A percentile compares a stretch with the other conserved stretches of the same genome.
Conservation (phyloP, 2,113 vertebrate species). For the Athene noctua region DNA sequence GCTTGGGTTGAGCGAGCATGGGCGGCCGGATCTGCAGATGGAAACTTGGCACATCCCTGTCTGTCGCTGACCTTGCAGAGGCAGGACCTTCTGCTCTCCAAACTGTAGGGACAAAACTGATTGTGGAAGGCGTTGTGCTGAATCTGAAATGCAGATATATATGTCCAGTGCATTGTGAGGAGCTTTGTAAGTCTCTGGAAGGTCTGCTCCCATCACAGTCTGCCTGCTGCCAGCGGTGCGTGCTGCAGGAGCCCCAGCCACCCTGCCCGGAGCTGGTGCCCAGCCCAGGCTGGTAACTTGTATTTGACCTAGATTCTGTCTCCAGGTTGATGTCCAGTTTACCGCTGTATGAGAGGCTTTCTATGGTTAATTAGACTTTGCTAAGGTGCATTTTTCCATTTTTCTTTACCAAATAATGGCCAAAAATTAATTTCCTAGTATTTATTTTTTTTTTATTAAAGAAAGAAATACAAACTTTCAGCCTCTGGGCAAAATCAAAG, state of each 20-base stretch:
- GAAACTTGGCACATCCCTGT: neutral
- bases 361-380: neutral
- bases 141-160: neutral
- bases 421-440: neutral
- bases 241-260: neutral
- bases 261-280: neutral
- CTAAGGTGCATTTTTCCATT: neutral
- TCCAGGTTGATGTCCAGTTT: neutral
- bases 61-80: neutral
- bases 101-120: neutral
- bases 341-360: neutral
- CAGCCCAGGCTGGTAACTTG: accelerated
- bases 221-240: neutral
- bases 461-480: neutral
- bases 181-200: neutral
- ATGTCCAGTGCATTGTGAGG: accelerated
- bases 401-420: neutral
- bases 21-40: neutral
- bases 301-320: neutral
- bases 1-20: accelerated
- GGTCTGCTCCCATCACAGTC: neutral
- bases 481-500: neutral
- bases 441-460: neutral
- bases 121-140: accelerated
- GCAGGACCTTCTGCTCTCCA: neutral